Percentiles rank a stretch among this genome's conserved stretches.
These are phyloP conservation scores for Tiliqua scincoides DNA, from an alignment of 2,113 vertebrate species.

Conservation along the genomic window DNA sequence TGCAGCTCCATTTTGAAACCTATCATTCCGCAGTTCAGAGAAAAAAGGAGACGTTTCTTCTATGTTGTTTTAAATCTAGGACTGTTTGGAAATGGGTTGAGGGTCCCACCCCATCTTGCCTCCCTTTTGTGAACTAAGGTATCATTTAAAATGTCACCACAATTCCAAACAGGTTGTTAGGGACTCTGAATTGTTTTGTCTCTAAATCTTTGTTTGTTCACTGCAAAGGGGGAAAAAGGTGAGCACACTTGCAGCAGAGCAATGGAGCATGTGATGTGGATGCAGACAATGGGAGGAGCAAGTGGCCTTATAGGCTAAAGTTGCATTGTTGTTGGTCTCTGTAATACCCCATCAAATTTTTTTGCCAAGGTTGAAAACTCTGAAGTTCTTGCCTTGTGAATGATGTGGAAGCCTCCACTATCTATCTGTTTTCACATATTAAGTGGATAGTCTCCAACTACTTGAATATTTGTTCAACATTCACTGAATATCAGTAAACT, in stretches of 20 bases:
- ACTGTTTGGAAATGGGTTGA: constrained; percentile 58
- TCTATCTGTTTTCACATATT: background rate
- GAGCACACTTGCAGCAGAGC: background rate
- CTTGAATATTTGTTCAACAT: background rate
- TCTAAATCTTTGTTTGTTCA: constrained; percentile 22
- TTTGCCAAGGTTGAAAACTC: background rate
- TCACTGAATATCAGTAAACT: background rate
- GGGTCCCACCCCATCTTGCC: constrained; percentile 47
- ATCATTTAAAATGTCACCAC: constrained; percentile 60
- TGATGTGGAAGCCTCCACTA: accelerated
- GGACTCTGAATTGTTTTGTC: constrained; percentile 30
- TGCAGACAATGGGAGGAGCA: accelerated
- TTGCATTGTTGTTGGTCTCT: background rate
- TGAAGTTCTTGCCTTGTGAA: accelerated
- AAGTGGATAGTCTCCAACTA: background rate
- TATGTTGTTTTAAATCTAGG: constrained; percentile 24
- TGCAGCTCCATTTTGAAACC: constrained; percentile 64
- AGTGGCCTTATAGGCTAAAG: background rate
- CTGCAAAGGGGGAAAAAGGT: background rate
- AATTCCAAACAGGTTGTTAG: constrained; percentile 61
- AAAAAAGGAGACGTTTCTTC: constrained; percentile 50
- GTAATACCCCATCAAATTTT: accelerated
- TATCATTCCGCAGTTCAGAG: constrained; percentile 69
- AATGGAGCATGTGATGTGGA: background rate
- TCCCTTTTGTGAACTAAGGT: constrained; percentile 42